These are phyloP conservation scores for Gasterosteus nipponicus DNA, from an alignment of 2,113 vertebrate species.

Conservation along the genomic window DNA sequence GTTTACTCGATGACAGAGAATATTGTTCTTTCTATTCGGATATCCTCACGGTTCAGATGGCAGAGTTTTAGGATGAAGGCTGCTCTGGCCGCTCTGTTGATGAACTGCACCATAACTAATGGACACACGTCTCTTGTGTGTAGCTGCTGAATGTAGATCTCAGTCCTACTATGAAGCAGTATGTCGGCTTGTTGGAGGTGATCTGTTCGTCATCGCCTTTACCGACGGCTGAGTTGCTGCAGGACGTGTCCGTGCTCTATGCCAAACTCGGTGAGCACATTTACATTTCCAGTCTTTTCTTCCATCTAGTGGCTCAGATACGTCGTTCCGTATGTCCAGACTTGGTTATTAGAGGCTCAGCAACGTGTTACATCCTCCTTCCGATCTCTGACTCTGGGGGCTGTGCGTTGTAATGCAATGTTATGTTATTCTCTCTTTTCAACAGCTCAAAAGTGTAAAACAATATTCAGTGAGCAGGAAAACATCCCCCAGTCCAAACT, in stretches of 20 bases:
- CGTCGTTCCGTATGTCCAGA: neutral
- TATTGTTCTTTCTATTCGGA: neutral
- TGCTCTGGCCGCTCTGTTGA: neutral
- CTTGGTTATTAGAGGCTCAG: neutral
- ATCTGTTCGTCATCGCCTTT: constrained; percentile 72
- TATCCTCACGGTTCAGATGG: neutral
- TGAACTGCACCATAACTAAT: neutral
- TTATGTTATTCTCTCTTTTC: constrained; percentile 25
- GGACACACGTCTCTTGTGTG: neutral
- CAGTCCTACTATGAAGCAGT: constrained; percentile 81
- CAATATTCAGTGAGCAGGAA: constrained; percentile 63
- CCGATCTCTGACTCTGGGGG: neutral
- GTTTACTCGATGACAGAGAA: neutral
- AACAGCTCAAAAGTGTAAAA: constrained; percentile 79
- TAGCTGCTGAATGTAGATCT: constrained; percentile 73
- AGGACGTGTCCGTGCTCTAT: constrained; percentile 81
- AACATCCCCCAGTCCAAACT: constrained; percentile 30
- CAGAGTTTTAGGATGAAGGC: neutral
- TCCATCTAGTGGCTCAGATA: constrained; percentile 1
- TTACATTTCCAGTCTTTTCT: constrained; percentile 1
- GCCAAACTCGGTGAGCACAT: constrained; percentile 77
- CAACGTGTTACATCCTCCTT: neutral
- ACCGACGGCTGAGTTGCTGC: constrained; percentile 74
- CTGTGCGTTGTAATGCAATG: neutral
- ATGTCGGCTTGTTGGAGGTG: constrained; percentile 78